Conservation (phyloP, 2,113 vertebrate species). For the Heterotis niloticus region DNA sequence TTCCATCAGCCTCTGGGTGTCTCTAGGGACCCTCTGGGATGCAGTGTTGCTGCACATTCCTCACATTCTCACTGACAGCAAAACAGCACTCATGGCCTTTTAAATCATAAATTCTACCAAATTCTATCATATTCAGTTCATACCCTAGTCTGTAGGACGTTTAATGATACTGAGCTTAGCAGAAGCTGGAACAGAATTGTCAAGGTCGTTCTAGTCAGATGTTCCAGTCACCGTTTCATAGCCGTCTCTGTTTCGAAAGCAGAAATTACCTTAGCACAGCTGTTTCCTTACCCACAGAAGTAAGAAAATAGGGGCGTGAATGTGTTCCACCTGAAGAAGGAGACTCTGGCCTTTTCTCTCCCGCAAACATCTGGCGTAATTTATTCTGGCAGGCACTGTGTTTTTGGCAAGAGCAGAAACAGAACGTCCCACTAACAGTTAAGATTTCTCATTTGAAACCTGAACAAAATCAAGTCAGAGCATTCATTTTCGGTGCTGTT, state of each 20-base stretch:
- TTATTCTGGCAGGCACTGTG: slow-evolving; percentile 42
- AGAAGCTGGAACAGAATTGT: not conserved
- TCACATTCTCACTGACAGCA: not conserved
- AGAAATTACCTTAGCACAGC: slow-evolving; percentile 21
- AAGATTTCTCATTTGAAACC: slow-evolving; percentile 22
- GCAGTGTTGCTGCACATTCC: not conserved
- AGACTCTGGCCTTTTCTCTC: slow-evolving; percentile 27
- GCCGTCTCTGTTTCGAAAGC: not conserved
- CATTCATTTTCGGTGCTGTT: not conserved
- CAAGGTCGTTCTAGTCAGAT: not conserved
- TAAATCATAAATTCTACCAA: too few relatives aligned
- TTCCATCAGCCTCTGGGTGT: not conserved
- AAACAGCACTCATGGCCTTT: not conserved
- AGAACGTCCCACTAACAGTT: slow-evolving; percentile 27
- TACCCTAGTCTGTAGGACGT: not conserved
- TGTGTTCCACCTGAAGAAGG: slow-evolving; percentile 38
- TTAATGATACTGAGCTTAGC: too few relatives aligned
- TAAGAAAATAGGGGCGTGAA: slow-evolving; percentile 31
- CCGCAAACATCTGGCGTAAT: slow-evolving; percentile 45
- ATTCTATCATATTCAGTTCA: not conserved
- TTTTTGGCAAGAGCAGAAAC: slow-evolving; percentile 36
- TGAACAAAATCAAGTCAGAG: slow-evolving; percentile 18
- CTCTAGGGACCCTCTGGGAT: not conserved
- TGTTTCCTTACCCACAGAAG: slow-evolving; percentile 16
- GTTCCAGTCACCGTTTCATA: not conserved